Percentiles rank a stretch among this genome's conserved stretches.
phyloP scores from a whole-genome alignment of 2,797 vertebrate species.

The Macrochelys suwanniensis region DNA sequence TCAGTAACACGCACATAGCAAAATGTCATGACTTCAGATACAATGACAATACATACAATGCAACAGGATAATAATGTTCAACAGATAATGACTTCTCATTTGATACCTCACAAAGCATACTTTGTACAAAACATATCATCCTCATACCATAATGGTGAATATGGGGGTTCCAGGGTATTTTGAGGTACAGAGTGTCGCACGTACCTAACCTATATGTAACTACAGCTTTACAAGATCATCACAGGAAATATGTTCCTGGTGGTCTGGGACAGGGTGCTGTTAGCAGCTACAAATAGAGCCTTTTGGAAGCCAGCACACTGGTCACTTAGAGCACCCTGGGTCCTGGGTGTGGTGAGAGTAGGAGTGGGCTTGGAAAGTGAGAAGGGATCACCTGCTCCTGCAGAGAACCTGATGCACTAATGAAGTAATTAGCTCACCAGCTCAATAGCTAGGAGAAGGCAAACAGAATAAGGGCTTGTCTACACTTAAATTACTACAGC shows the following conservation, averaged over 20 bases:
- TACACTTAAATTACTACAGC: not conserved
- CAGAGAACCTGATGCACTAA: not conserved
- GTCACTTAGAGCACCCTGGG: not conserved
- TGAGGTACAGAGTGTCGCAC: not conserved
- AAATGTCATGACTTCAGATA: no score
- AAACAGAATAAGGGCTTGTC: not conserved
- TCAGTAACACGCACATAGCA: no score
- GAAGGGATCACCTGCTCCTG: not conserved
- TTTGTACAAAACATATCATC: no score
- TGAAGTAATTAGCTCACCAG: not conserved
- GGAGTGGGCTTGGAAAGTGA: not conserved
- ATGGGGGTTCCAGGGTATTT: no score
- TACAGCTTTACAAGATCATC: not conserved
- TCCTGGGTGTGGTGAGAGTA: not conserved
- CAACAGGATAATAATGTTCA: no score
- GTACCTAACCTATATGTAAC: not conserved
- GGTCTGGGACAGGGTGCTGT: not conserved
- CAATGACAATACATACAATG: no score
- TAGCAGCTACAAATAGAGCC: not conserved
- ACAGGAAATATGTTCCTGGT: slow-evolving; percentile 52
- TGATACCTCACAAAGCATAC: no score
- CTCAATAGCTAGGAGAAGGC: not conserved
- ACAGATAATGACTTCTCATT: no score
- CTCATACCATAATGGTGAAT: no score
- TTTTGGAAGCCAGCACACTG: not conserved